phyloP scores from a whole-genome alignment of 2,797 vertebrate species.

The Orientallactaga sibirica region DNA sequence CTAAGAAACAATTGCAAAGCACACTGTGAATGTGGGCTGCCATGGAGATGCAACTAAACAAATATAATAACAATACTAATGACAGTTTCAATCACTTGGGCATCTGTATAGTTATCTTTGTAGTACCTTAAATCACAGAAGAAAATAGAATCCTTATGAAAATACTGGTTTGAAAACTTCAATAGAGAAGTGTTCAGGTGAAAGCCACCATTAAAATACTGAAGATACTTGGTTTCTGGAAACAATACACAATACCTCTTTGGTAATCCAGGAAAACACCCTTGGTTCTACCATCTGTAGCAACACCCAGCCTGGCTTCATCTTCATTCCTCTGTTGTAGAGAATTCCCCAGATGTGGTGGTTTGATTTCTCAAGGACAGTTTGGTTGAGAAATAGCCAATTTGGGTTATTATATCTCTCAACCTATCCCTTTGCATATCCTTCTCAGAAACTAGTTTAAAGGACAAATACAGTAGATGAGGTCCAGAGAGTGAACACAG shows the following conservation, averaged over 20 bases:
- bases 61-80: conserved; percentile 68
- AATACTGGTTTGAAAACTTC: conserved; percentile 6
- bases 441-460: conserved; percentile 25
- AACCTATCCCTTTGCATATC: not conserved
- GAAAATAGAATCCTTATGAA: conserved; percentile 41
- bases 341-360: conserved; percentile 55
- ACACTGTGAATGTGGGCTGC: conserved; percentile 47
- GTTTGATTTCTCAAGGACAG: conserved; percentile 34
- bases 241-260: conserved; percentile 48
- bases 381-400: conserved; percentile 31
- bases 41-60: conserved; percentile 65
- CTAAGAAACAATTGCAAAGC: conserved; percentile 49
- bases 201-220: not conserved
- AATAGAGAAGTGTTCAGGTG: not conserved
- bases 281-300: not conserved
- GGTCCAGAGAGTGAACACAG: not conserved
- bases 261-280: conserved; percentile 75
- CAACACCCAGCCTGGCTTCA: not conserved
- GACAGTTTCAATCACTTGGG: conserved; percentile 28
- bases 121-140: not conserved
- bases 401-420: not conserved
- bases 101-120: not conserved
- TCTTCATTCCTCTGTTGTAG: not conserved
- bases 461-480: not conserved
- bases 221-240: conserved; percentile 18